Conservation (phyloP, 2,797 vertebrate species). For the Gambusia yucatana region DNA sequence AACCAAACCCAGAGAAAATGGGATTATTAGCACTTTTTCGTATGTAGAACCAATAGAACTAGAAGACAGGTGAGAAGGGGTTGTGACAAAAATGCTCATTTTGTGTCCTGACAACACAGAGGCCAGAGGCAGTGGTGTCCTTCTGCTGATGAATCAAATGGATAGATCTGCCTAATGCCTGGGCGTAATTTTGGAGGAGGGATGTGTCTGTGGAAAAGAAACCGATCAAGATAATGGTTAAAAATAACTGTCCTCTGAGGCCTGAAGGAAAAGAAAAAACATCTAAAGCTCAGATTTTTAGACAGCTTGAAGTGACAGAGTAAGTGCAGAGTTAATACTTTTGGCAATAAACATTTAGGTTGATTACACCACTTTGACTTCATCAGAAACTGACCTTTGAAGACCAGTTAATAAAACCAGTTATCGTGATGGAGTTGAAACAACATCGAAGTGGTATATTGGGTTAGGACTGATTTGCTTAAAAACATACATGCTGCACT, state of each 20-base stretch:
- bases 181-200: conserved; percentile 43
- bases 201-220: conserved; percentile 36
- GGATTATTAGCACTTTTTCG: background rate
- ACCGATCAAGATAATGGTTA: conserved; percentile 51
- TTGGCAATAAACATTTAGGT: conserved; percentile 71
- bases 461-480: conserved; percentile 80
- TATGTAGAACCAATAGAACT: background rate
- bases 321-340: conserved; percentile 72
- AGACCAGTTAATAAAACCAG: conserved; percentile 76
- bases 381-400: conserved; percentile 79
- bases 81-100: conserved; percentile 31
- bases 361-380: conserved; percentile 79
- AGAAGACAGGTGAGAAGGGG: conserved; percentile 9
- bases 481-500: conserved; percentile 63
- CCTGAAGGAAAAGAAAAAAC: conserved; percentile 33
- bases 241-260: conserved; percentile 46
- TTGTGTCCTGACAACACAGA: conserved; percentile 32
- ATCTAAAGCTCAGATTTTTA: conserved; percentile 40
- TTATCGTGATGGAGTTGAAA: conserved; percentile 80
- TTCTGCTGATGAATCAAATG: conserved; percentile 38
- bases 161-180: conserved; percentile 39
- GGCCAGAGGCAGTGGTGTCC: conserved; percentile 37
- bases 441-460: conserved; percentile 78
- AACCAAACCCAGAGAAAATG: background rate
- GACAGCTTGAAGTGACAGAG: conserved; percentile 58